phyloP scores from a whole-genome alignment of 2,113 vertebrate species.

The Python bivittatus region DNA sequence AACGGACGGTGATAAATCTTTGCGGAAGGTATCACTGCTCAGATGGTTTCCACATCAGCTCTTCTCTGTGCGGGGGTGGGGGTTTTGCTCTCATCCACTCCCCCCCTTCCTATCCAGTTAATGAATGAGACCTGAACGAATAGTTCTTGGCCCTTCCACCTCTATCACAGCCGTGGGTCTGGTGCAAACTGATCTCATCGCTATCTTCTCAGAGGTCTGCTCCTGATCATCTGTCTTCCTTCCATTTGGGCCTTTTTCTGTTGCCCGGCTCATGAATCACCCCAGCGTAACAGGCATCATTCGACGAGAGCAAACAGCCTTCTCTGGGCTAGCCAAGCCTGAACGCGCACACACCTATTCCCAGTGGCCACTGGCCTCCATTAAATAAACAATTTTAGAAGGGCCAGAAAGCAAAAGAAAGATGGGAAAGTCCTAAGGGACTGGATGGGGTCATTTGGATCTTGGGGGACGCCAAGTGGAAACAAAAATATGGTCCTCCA shows the following conservation, averaged over 20 bases:
- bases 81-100: not conserved
- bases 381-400: not conserved
- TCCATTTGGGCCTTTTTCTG: not conserved
- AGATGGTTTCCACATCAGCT: conserved; percentile 15
- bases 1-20: not conserved
- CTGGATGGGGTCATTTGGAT: not conserved
- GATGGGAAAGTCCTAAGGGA: not conserved
- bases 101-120: not conserved
- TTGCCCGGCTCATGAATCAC: conserved; percentile 3
- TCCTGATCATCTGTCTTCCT: not conserved
- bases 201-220: not conserved
- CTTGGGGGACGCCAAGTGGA: not conserved
- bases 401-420: not conserved
- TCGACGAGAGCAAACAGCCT: not conserved
- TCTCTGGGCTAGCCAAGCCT: not conserved
- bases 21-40: not conserved
- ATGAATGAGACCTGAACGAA: not conserved
- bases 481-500: not conserved
- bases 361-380: not conserved
- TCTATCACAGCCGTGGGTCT: not conserved
- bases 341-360: not conserved
- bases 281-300: not conserved
- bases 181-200: not conserved
- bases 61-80: not conserved
- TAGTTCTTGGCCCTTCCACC: not conserved